Conservation (phyloP, 2,113 vertebrate genomes). For the Genyomyrus donnyi region DNA sequence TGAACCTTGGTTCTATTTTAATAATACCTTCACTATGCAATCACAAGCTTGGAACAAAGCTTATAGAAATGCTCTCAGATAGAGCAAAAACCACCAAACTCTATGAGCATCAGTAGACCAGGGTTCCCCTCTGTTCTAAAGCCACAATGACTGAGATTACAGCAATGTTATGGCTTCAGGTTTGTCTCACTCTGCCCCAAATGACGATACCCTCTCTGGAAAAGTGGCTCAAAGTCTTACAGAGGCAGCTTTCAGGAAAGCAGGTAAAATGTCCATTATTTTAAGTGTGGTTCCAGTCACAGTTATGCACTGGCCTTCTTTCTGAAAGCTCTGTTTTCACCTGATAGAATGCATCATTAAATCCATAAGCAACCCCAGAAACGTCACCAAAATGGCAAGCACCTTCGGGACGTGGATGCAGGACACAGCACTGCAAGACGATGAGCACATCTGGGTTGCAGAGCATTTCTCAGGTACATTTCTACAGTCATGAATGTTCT, state of each 20-base stretch:
- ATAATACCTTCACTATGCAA: background rate
- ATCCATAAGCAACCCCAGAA: conserved; percentile 60
- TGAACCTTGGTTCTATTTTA: background rate
- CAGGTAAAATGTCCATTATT: conserved; percentile 50
- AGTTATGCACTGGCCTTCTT: background rate
- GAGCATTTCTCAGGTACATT: conserved; percentile 78
- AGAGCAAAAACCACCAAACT: background rate
- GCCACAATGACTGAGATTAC: background rate
- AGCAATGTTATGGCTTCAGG: conserved; percentile 25
- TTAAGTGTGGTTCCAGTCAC: background rate
- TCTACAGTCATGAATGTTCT: background rate
- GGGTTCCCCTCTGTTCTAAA: background rate
- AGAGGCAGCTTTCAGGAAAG: conserved; percentile 41
- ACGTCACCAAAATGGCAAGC: conserved; percentile 50
- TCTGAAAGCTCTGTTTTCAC: background rate
- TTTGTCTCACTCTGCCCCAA: conserved; percentile 50
- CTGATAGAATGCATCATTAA: conserved; percentile 58
- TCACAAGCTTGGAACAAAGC: background rate
- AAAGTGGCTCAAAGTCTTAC: conserved; percentile 50
- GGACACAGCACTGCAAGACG: conserved; percentile 58
- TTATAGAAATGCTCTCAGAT: background rate
- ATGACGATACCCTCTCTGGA: conserved; percentile 54
- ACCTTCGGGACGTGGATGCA: conserved; percentile 79
- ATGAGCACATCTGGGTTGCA: conserved; percentile 72
- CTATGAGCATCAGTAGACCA: background rate